Conservation (phyloP, 2,888 invertebrate genomes). For the Labia minor region DNA sequence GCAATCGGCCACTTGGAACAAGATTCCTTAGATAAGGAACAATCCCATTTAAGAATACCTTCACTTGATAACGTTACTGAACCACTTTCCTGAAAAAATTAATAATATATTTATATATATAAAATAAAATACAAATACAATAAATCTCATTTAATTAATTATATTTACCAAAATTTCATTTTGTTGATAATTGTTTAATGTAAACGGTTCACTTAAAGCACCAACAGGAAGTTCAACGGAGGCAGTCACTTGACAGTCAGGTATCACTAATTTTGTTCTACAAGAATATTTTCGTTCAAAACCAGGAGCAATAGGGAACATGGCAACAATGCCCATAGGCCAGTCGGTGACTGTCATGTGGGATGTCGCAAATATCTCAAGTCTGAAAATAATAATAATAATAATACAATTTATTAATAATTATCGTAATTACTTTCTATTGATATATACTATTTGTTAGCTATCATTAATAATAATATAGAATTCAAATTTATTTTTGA, state of each 20-base stretch:
- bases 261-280: neutral
- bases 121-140: too few species aligned
- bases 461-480: neutral
- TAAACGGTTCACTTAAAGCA: neutral
- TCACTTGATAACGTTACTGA: neutral
- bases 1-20: neutral
- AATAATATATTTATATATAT: neutral
- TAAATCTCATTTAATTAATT: too few species aligned
- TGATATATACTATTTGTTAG: neutral
- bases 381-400: too few species aligned
- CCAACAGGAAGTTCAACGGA: neutral
- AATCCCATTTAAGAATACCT: neutral
- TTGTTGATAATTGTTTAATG: neutral
- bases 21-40: neutral
- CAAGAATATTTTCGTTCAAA: neutral
- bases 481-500: too few species aligned
- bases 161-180: neutral
- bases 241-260: neutral
- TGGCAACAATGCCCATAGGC: neutral
- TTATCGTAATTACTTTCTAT: too few species aligned
- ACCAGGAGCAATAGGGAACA: neutral
- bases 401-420: too few species aligned
- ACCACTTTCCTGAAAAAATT: neutral
- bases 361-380: too few species aligned
- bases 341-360: slow-evolving; percentile 2